Base-by-base conservation (phyloP, 2,113 vertebrate species). In the Callipepla squamata region DNA sequence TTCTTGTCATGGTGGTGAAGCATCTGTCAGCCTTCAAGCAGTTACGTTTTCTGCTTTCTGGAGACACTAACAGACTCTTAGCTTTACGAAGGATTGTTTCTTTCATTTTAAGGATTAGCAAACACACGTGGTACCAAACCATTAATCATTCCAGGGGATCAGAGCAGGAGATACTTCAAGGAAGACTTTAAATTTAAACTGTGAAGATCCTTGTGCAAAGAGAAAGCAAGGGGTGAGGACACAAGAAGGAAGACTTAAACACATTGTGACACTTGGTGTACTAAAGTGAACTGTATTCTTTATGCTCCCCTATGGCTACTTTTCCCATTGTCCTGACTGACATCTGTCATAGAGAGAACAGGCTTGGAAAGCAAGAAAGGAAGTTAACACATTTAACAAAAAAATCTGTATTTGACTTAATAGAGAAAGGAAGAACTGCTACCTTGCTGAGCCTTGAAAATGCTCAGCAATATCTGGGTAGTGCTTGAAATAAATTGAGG, bases 1-100 rank as follows among this genome's bases (percentile, higher is more conserved):
- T 97, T 96, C 95, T 95, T 93, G 87, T 90, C 72, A 34, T 74
- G 77, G 70, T 86, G 70, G 80, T 83, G 73, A 94, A 96, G 90
- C 92, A 95, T 94, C 94, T 92, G 89, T 94, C 90, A 96, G 94
- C 88, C 85, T 92, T 96, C 90, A 93, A 93, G 73, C 70, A 74
- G 84, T 88, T 91, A 79, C 2, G 40, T 63, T 93, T 95, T 78
- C 69, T 92, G 87, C 55, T 80, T 90, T 89, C 69, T 80, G 76
- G 78, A 94, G 66, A 36, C 79, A 94, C 73, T 93, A 80, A 77
- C 90, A 93, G 92, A 48, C 50, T 91, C 70, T 38, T 44, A 77
- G 55, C 38, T 92, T 76, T 87, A 80, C 75, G 77, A 70, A 82
- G 45, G 59, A 32, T 69, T 26, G 3, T 40, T 89, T 85, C 25